These are phyloP conservation scores for Drosophila triauraria DNA, from an alignment of 1,140 invertebrate species.

Conservation along the genomic window DNA sequence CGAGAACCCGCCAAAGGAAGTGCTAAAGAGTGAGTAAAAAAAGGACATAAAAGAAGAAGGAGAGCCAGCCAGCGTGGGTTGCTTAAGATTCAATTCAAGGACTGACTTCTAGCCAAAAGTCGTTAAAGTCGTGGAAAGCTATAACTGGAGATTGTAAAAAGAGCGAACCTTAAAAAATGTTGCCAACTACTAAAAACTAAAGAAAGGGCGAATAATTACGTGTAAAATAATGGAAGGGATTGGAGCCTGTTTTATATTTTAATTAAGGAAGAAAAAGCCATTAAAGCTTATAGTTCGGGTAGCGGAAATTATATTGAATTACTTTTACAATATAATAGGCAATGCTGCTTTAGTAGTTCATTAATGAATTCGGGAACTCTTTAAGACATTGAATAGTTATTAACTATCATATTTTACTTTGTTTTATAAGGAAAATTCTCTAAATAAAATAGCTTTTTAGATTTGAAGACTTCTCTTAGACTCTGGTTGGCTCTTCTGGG, in stretches of 20 bases:
- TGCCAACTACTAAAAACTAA: neutral
- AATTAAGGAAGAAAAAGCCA: neutral
- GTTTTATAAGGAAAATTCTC: too few species aligned
- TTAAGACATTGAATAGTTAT: neutral
- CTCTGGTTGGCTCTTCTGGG: conserved; percentile 4
- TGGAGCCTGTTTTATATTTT: neutral
- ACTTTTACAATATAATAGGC: neutral
- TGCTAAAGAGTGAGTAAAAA: conserved; percentile 25
- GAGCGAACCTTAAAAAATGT: neutral
- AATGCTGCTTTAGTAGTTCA: too few species aligned
- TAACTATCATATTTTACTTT: neutral
- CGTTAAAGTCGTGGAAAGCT: conserved; percentile 19
- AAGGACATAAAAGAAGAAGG: neutral
- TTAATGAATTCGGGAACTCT: neutral
- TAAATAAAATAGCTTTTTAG: neutral
- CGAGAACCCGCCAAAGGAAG: conserved; percentile 28
- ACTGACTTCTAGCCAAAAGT: conserved; percentile 28
- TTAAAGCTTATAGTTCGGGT: neutral
- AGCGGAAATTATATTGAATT: too few species aligned
- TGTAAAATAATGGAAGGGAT: neutral
- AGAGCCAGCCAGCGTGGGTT: neutral
- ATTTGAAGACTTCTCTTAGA: neutral
- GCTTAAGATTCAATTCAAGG: conserved; percentile 36
- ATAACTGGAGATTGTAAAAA: conserved; percentile 9
- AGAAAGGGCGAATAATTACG: neutral